These are phyloP conservation scores for Malurus cyaneus DNA, from an alignment of 2,113 vertebrate species.

Conservation along the genomic window DNA sequence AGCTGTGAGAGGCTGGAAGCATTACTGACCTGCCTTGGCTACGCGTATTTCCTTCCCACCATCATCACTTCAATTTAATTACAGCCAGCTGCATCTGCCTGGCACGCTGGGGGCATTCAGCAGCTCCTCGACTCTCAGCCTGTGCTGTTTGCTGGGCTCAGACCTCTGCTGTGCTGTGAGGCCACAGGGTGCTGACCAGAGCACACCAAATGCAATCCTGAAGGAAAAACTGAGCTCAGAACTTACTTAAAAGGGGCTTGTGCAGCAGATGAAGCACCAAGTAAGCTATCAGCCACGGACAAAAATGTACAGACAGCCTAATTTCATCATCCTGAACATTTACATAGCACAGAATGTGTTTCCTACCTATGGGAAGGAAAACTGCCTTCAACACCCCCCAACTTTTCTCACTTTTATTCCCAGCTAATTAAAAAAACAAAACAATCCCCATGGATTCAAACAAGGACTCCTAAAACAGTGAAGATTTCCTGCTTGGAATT, in stretches of 20 bases:
- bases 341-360: not conserved
- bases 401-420: not conserved
- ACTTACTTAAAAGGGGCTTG: not conserved
- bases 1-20: not conserved
- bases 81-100: not conserved
- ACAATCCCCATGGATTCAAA: not conserved
- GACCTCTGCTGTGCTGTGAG: not conserved
- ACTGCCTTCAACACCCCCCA: not conserved
- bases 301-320: not conserved
- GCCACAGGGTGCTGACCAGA: not conserved
- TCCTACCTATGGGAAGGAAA: not conserved
- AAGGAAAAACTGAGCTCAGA: not conserved
- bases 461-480: not conserved
- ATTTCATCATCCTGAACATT: not conserved
- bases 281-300: not conserved
- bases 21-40: not conserved
- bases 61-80: not conserved
- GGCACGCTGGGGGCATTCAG: not conserved
- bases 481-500: not conserved
- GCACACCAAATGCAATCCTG: not conserved
- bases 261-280: not conserved
- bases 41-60: not conserved
- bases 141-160: not conserved
- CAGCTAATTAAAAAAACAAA: not conserved
- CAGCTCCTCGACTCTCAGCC: not conserved